phyloP scores from a whole-genome alignment of 1,140 invertebrate species.

The Melanaphis sacchari region DNA sequence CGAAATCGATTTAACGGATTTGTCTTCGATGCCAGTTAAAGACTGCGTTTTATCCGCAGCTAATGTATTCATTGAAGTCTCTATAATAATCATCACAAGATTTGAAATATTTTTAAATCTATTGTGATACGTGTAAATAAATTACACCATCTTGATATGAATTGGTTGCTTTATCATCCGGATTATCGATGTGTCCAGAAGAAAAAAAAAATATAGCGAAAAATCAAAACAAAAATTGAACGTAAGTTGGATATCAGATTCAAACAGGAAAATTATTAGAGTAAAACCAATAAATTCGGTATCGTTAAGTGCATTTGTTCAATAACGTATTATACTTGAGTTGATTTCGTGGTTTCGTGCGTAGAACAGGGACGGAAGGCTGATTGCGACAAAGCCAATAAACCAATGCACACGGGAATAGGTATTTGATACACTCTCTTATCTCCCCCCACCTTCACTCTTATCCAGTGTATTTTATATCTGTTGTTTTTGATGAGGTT shows the following conservation, averaged over 20 bases:
- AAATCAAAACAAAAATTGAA: not conserved
- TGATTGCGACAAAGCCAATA: constrained; percentile 34
- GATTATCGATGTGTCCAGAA: not conserved
- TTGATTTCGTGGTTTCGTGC: not conserved
- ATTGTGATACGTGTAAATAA: not conserved
- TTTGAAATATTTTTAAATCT: not conserved
- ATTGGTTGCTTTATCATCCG: not conserved
- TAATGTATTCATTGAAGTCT: not conserved
- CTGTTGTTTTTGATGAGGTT: not conserved
- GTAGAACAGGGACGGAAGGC: not conserved
- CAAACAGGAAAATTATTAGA: not conserved
- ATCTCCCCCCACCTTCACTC: not conserved
- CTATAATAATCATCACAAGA: not conserved
- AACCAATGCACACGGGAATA: constrained; percentile 27
- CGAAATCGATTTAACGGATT: not conserved
- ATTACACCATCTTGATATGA: not conserved
- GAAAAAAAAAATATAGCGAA: not conserved
- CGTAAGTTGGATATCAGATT: not conserved
- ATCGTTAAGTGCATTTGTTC: constrained; percentile 21
- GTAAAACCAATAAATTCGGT: constrained; percentile 13
- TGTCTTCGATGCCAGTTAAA: not conserved
- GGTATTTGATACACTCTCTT: not conserved
- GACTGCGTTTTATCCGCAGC: not conserved
- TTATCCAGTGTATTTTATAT: not conserved
- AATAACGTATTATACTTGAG: not conserved